These are phyloP conservation scores for Oncorhynchus clarkii DNA, from an alignment of 2,113 vertebrate genomes.

Conservation along the genomic window DNA sequence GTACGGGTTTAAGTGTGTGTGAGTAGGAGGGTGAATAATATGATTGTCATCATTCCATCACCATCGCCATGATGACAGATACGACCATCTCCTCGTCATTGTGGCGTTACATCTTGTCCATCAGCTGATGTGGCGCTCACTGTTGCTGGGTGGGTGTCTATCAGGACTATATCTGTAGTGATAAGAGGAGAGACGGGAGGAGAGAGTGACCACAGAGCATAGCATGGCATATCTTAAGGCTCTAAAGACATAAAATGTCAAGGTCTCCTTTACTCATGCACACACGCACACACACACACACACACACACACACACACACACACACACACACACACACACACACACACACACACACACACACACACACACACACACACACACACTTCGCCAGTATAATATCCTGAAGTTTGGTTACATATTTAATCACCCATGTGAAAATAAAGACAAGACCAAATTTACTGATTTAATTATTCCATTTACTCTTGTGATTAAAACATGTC, in stretches of 20 bases:
- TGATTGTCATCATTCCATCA: constrained; percentile 62
- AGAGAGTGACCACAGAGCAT: constrained; percentile 13
- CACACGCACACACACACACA: neutral
- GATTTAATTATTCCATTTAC: constrained; percentile 71
- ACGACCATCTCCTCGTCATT: constrained; percentile 65
- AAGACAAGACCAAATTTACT: constrained; percentile 66
- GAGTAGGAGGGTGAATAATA: constrained; percentile 1
- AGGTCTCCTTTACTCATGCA: no score
- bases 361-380: neutral
- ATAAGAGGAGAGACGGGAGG: constrained; percentile 49
- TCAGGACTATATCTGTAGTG: constrained; percentile 46
- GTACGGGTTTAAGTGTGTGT: constrained; percentile 10
- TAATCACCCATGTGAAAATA: constrained; percentile 71
- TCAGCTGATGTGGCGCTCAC: constrained; percentile 55
- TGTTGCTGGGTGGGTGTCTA: constrained; percentile 49
- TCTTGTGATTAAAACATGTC: constrained; percentile 67
- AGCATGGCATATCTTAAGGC: constrained; percentile 13
- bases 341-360: constrained; percentile 22
- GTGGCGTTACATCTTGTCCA: constrained; percentile 45
- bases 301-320: constrained; percentile 19
- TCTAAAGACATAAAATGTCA: neutral
- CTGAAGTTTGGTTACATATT: constrained; percentile 54
- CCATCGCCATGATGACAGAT: constrained; percentile 64
- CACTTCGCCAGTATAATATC: constrained; percentile 55
- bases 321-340: constrained; percentile 11